Base-by-base conservation (phyloP, 2,113 vertebrate genomes). In the Himantopus leucocephalus region DNA sequence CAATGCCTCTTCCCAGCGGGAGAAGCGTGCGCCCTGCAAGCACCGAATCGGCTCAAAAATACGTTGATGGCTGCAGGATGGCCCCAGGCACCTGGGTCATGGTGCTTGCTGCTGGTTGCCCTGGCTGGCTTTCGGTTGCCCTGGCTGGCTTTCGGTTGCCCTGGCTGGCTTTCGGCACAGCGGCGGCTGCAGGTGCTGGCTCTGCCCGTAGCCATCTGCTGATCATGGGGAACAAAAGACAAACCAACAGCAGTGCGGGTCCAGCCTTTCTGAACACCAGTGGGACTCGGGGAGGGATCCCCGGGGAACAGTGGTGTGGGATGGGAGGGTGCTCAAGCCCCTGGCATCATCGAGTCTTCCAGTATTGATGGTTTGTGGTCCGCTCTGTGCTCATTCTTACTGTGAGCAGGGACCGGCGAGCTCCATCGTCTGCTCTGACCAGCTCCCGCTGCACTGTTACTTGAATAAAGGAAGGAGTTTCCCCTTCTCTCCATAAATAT, bases 391-490 rank as follows among this genome's bases (percentile, higher is more conserved):
- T 97, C 50, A 24, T 85, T 56, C 70, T 74, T 52, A 32, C 79
- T 34, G 68, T 5, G 10, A 82, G 83, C 91, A 73, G 89, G 80
- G 73, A 56, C 48, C 34, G 16, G 68, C 5, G 66, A 85, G 92
- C 64, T 83, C 63, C 94, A 55, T 13, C 12, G 2, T 15, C 79
- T 27, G 68, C 85, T 74, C 88, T 0, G 0, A 9, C 79, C 88
- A 48, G 92, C 83, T 92, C 92, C 96, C 2, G 20, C 85, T 92
- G 93, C 91, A 93, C 92, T 63, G 37, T 94, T 97, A 97, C 96
- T 97, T 97, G 96, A 97, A 96, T 48, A 83, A 74, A 86, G 56
- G 96, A 92, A 94, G 95, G 97, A 92, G 29, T 94, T 85, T 74
- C 87, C 96, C 85, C 58, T 86, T 91, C 95, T 96, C 87, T 82